Percentiles rank a stretch among this genome's conserved stretches.
phyloP scores from a whole-genome alignment of 2,888 invertebrate genomes.

The Synanthedon vespiformis region DNA sequence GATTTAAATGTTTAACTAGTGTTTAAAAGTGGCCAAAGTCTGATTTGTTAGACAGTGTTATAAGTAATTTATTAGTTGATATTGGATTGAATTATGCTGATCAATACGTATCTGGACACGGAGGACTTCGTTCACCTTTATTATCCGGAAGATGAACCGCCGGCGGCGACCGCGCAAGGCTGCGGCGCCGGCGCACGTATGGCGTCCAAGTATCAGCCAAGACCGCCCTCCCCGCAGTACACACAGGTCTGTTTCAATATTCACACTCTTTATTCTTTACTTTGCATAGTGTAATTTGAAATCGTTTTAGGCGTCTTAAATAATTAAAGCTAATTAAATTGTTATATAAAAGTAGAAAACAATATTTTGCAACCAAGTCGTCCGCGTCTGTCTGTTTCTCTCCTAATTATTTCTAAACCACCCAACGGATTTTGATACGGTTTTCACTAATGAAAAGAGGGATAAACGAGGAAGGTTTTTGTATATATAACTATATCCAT shows the following conservation, averaged over 20 bases:
- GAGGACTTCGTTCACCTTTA: conserved; percentile 68
- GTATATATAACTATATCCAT: no score
- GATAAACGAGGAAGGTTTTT: no score
- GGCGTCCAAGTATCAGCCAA: conserved; percentile 55
- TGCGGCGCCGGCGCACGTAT: conserved; percentile 60
- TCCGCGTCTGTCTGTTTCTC: no score
- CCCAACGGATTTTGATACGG: no score
- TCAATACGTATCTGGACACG: conserved; percentile 67
- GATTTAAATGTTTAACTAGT: conserved; percentile 28
- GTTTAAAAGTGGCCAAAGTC: conserved; percentile 39
- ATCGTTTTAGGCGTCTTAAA: no score
- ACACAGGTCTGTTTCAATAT: conserved; percentile 38
- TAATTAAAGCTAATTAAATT: no score
- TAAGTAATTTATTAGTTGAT: conserved; percentile 52
- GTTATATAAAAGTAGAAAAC: no score
- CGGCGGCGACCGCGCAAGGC: conserved; percentile 39
- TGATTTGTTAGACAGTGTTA: conserved; percentile 46
- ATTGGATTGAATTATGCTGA: conserved; percentile 62
- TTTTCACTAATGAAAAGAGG: no score
- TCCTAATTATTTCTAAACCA: no score
- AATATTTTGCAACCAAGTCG: no score
- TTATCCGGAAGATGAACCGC: conserved; percentile 59
- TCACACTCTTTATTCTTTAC: no score
- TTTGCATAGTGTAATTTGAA: no score
- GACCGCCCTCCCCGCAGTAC: conserved; percentile 57